Base-by-base conservation (phyloP, 2,888 invertebrate species). In the Hypomecis punctinalis region DNA sequence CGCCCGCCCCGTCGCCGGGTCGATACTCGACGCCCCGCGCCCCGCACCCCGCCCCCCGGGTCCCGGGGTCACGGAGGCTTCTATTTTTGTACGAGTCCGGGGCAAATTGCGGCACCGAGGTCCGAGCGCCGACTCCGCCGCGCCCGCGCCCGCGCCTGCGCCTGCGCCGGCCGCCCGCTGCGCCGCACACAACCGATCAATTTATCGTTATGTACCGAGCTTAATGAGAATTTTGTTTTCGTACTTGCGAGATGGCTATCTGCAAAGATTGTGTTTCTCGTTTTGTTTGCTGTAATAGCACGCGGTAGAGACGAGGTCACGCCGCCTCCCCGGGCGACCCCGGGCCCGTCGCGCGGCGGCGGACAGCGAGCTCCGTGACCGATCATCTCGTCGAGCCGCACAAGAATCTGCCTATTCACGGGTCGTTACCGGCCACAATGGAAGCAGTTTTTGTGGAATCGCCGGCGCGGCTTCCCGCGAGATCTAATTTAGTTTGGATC, bases 51-150 rank as follows among this genome's bases (percentile, higher is more conserved):
- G 5, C 0, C 23, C 39, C 35, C 52, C 9, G 11, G 49, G 75
- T 71, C 74, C 69, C 72, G 73, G 70, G 68, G 70, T 69, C 72
- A 72, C 70, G 71, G 72, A 74, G 71, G 70, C 72, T 72, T 75
- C 76, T 76, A 77, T 75, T 76, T 76, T 68, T 68, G 69, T 77
- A 72, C 63, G 62, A 61, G 61, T 67, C 71, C 69, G 63, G 70
- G 70, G 69, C 68, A 67, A 75, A 76, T 71, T 74, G 62, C 60
- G 53, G 45, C 46, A 39, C 7, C 48, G 48, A 49, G 48, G 35
- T 23, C 23, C 23, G 23, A 23, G 23, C 23, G 23, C 23, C 23
- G 23, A 23, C 48, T n/a, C n/a, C 10, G 11, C 49, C 7, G 53
- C 42, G 42, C 8, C 8, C 33, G 33, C 55, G 45, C 36, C 13